Conservation (phyloP, 2,113 vertebrate genomes). For the Mungos mungo region DNA sequence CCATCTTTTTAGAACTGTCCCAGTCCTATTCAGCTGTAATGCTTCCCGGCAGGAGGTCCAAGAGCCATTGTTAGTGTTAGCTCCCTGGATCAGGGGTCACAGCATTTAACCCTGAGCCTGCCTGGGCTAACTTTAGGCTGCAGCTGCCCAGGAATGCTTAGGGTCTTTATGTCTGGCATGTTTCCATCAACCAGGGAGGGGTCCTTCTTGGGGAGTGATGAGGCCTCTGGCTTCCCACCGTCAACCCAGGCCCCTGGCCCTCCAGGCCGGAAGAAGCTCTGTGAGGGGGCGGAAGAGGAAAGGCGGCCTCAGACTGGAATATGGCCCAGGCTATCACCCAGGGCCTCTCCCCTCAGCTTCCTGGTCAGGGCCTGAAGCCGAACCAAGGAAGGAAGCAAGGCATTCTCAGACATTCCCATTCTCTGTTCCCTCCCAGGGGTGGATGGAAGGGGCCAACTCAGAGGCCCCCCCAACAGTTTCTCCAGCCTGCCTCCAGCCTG, state of each 20-base stretch:
- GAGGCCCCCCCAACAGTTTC: background rate
- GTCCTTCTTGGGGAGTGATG: background rate
- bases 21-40: background rate
- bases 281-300: slow-evolving; percentile 7
- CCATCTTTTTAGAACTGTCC: background rate
- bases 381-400: background rate
- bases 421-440: background rate
- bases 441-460: background rate
- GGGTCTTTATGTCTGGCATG: slow-evolving; percentile 6
- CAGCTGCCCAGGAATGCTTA: background rate
- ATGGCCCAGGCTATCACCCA: background rate
- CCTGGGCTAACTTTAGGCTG: slow-evolving; percentile 25
- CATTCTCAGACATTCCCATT: background rate
- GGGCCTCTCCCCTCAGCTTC: background rate
- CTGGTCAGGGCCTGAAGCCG: background rate
- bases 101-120: background rate
- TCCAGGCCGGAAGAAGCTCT: background rate
- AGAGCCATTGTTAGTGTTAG: background rate
- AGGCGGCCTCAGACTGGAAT: slow-evolving; percentile 42
- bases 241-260: background rate
- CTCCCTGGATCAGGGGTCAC: background rate
- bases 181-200: background rate
- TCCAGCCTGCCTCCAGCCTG: background rate
- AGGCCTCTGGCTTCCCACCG: slow-evolving; percentile 25
- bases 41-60: background rate